Evolutionary conservation across 2,797 vertebrate genomes (phyloP).

Genomic region (Ctenopoma kingsleyae): DNA sequence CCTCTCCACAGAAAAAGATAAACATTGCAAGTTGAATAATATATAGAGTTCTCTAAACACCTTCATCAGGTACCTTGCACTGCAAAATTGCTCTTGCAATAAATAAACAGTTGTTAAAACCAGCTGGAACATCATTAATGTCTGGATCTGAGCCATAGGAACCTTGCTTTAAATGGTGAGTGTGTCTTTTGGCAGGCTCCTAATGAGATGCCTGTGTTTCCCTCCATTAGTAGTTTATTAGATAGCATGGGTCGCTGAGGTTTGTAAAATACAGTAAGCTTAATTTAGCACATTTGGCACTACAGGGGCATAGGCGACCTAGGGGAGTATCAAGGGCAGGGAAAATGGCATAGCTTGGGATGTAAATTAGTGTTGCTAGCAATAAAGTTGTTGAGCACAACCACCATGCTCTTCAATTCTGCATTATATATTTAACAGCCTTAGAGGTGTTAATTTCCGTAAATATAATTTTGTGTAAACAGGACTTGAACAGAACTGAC

Average conservation of each 20-base stretch:
- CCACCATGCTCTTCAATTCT: constrained; percentile 46
- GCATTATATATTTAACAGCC: constrained; percentile 53
- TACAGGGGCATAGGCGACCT: constrained; percentile 51
- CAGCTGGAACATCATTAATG: constrained; percentile 78
- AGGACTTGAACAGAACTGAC: constrained; percentile 31
- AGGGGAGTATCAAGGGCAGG: constrained; percentile 56
- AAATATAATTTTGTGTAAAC: constrained; percentile 42
- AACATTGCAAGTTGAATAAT: constrained; percentile 60
- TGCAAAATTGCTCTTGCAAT: constrained; percentile 69
- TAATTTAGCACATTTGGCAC: constrained; percentile 75
- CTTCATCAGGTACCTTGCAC: constrained; percentile 65
- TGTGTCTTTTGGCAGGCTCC: constrained; percentile 58
- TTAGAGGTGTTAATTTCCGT: constrained; percentile 41
- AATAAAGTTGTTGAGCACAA: constrained; percentile 43
- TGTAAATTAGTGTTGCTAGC: constrained; percentile 62
- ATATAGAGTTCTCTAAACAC: constrained; percentile 63
- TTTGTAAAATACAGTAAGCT: constrained; percentile 72
- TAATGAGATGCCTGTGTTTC: constrained; percentile 78
- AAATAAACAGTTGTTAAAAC: constrained; percentile 79
- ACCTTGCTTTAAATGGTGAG: constrained; percentile 46
- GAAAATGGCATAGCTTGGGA: constrained; percentile 34
- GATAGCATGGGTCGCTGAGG: constrained; percentile 74
- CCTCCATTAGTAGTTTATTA: constrained; percentile 80
- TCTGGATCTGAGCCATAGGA: constrained; percentile 62
- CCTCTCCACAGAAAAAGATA: constrained; percentile 26